These are phyloP conservation scores for Ambastaia sidthimunki DNA, from an alignment of 2,797 vertebrate genomes.

Conservation along the genomic window DNA sequence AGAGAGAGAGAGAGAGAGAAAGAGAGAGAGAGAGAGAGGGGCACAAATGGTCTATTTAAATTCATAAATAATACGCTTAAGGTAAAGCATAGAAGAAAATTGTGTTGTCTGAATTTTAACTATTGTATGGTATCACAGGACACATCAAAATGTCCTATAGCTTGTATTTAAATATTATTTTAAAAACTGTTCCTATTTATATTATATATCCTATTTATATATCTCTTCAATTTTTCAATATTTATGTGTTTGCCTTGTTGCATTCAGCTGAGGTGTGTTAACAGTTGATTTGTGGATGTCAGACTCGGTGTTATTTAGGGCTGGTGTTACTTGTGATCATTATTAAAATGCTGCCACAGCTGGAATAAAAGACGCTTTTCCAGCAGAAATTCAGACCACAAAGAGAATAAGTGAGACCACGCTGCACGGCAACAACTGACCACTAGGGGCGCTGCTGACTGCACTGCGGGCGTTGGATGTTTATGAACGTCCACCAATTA, in stretches of 20 bases:
- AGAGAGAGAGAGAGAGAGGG: no score
- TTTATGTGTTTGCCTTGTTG: slow-evolving; percentile 52
- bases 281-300: slow-evolving; percentile 42
- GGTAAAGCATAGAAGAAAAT: neutral
- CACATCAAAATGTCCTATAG: neutral
- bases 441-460: slow-evolving; percentile 52
- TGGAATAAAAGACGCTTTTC: slow-evolving; percentile 15
- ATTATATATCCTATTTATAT: neutral
- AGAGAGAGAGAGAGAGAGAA: neutral
- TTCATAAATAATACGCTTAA: neutral
- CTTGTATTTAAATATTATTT: neutral
- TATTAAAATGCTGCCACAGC: slow-evolving; percentile 36
- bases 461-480: neutral
- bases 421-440: slow-evolving; percentile 16
- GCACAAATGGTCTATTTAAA: neutral
- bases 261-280: slow-evolving; percentile 54
- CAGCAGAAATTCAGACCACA: slow-evolving; percentile 30
- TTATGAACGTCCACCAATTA: neutral
- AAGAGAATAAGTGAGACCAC: slow-evolving; percentile 34
- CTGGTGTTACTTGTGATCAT: slow-evolving; percentile 10
- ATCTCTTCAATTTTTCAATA: neutral
- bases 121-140: neutral
- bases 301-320: neutral
- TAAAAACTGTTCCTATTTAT: neutral
- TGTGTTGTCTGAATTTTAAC: no score